Percentiles rank a stretch among this genome's conserved stretches.
Conservation (phyloP, 2,113 vertebrate genomes). For the Scalopus aquaticus region DNA sequence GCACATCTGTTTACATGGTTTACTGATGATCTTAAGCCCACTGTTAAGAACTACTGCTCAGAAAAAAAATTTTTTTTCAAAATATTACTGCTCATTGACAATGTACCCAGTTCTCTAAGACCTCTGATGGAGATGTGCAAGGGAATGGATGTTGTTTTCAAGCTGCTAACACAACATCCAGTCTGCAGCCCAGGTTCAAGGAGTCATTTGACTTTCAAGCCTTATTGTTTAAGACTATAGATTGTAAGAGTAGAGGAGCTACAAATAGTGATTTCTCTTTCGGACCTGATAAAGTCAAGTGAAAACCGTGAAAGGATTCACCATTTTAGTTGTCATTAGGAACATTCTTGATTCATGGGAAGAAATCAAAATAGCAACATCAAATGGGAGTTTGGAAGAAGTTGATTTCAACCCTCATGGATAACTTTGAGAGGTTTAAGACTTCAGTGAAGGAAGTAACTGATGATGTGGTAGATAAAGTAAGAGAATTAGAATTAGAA, state of each 20-base stretch:
- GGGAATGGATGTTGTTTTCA: neutral
- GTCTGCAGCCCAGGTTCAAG: neutral
- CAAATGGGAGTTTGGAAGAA: neutral
- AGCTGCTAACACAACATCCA: neutral
- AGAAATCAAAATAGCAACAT: neutral
- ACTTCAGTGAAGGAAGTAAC: neutral
- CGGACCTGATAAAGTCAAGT: neutral
- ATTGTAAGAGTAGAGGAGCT: too few relatives aligned
- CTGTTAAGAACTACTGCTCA: neutral
- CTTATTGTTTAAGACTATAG: neutral
- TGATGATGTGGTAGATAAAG: neutral
- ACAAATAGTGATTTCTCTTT: neutral
- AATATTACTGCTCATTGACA: neutral
- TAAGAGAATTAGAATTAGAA: neutral
- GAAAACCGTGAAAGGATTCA: neutral
- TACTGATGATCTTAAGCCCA: neutral
- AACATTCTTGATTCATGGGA: too few relatives aligned
- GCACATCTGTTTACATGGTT: neutral
- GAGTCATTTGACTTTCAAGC: neutral
- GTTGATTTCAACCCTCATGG: neutral
- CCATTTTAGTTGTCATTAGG: neutral
- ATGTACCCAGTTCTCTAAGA: neutral
- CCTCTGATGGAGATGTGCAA: neutral
- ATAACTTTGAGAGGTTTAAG: neutral
- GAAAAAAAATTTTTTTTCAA: neutral